Percentiles rank a stretch among this genome's conserved stretches.
Conservation (phyloP, 2,888 invertebrate species). For the Hirtodrosophila trivittata region DNA sequence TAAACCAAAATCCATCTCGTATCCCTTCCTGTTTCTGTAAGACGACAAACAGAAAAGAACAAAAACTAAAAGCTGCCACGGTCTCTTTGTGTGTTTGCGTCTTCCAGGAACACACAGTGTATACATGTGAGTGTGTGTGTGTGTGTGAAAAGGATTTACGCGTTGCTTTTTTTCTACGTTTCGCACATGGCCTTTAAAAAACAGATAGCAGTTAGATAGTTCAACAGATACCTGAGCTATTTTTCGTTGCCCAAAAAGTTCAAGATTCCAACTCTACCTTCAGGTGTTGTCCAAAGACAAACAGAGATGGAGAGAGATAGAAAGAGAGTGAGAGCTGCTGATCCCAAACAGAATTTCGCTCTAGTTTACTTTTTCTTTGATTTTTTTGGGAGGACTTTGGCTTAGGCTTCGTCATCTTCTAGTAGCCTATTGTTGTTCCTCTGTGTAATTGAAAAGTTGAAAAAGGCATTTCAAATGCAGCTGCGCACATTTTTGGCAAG, state of each 20-base stretch:
- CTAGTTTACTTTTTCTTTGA: slow-evolving; percentile 48
- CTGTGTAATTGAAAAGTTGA: slow-evolving; percentile 70
- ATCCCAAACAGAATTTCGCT: slow-evolving; percentile 52
- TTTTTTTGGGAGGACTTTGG: slow-evolving; percentile 1
- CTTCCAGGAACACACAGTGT: slow-evolving; percentile 43
- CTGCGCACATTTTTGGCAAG: slow-evolving; percentile 56
- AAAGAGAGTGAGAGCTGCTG: slow-evolving; percentile 11
- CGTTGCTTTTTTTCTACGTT: slow-evolving; percentile 54
- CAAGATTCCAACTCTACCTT: slow-evolving; percentile 24
- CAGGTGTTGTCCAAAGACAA: slow-evolving; percentile 37
- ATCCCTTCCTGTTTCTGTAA: slow-evolving; percentile 46
- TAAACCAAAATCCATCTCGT: too few species aligned
- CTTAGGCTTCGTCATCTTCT: slow-evolving; percentile 1
- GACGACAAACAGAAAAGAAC: slow-evolving; percentile 14
- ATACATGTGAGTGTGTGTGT: slow-evolving; percentile 27
- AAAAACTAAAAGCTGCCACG: slow-evolving; percentile 36
- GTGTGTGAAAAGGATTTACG: slow-evolving; percentile 73
- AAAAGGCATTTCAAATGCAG: slow-evolving; percentile 67
- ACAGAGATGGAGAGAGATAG: neutral
- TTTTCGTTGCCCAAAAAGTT: slow-evolving; percentile 43
- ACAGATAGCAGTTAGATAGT: slow-evolving; percentile 49
- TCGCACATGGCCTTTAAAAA: slow-evolving; percentile 51
- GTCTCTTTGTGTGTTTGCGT: slow-evolving; percentile 43
- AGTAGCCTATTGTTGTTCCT: slow-evolving; percentile 32
- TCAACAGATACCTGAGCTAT: slow-evolving; percentile 75